A percentile compares a stretch with the other conserved stretches of the same genome.
These are phyloP conservation scores for Pteromalus puparum DNA, from an alignment of 1,140 invertebrate species.

Conservation along the genomic window DNA sequence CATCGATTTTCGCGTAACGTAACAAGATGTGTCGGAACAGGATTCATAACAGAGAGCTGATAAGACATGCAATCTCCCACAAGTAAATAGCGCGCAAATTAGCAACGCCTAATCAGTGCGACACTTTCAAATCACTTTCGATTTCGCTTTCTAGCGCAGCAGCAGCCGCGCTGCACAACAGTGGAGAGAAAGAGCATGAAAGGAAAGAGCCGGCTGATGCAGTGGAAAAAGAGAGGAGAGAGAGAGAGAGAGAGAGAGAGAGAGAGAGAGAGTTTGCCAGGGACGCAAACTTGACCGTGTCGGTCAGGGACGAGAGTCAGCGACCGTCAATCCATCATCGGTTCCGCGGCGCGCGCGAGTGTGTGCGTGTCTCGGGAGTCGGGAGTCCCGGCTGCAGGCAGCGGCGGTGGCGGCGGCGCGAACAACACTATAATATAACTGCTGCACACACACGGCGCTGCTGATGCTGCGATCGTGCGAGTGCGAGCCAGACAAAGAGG, in stretches of 20 bases:
- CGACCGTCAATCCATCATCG: slow-evolving; percentile 31
- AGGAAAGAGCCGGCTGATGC: neutral
- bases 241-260: neutral
- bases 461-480: neutral
- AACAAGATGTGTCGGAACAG: too few species aligned
- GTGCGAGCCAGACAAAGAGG: neutral
- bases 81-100: neutral
- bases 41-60: neutral
- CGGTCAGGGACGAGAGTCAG: slow-evolving; percentile 34
- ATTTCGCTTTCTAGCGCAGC: neutral
- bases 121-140: neutral
- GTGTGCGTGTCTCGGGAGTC: neutral
- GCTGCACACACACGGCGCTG: neutral
- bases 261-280: neutral
- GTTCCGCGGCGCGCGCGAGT: neutral
- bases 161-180: neutral
- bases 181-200: neutral
- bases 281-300: slow-evolving; percentile 35
- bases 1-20: too few species aligned
- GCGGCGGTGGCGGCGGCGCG: neutral
- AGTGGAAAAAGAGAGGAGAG: neutral
- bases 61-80: neutral
- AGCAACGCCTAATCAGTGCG: too few species aligned
- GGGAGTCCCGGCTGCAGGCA: too few species aligned
- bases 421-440: neutral